Evolutionary conservation across 2,797 vertebrate species (phyloP).

Genomic region (Distichodus sexfasciatus): DNA sequence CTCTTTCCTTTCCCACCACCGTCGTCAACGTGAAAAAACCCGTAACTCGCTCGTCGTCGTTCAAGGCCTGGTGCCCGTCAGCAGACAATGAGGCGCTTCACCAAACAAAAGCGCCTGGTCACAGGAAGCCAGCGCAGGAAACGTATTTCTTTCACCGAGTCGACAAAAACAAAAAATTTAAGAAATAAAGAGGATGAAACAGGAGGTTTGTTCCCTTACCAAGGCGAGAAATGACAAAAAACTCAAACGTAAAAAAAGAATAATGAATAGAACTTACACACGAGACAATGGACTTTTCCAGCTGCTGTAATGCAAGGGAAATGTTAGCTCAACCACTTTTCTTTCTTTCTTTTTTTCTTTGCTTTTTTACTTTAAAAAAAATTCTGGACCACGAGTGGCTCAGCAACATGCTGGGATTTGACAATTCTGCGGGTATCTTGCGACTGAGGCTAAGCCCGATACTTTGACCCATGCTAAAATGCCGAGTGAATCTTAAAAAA

Average conservation of each 20-base stretch:
- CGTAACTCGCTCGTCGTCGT: slow-evolving; percentile 81
- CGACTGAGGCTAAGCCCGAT: background rate
- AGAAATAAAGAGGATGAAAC: slow-evolving; percentile 15
- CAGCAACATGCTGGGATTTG: no score
- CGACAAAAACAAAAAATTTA: slow-evolving; percentile 43
- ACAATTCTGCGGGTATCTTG: slow-evolving; percentile 3
- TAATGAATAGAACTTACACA: background rate
- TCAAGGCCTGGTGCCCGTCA: slow-evolving; percentile 61
- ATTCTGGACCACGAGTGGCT: no score
- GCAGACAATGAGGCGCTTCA: slow-evolving; percentile 72
- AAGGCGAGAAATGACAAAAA: no score
- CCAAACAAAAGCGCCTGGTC: slow-evolving; percentile 62
- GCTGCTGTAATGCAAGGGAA: background rate
- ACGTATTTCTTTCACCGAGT: slow-evolving; percentile 41
- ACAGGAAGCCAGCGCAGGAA: slow-evolving; percentile 70
- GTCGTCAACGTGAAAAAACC: slow-evolving; percentile 60
- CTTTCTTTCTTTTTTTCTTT: no score
- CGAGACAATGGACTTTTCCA: background rate
- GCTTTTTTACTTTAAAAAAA: no score
- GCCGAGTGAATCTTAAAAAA: slow-evolving; percentile 14
- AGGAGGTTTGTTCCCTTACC: background rate
- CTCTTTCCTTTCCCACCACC: slow-evolving; percentile 29
- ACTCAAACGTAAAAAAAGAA: no score
- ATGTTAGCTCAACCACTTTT: no score
- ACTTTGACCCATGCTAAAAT: background rate